phyloP scores from a whole-genome alignment of 2,113 vertebrate species.

The Isurus oxyrinchus region DNA sequence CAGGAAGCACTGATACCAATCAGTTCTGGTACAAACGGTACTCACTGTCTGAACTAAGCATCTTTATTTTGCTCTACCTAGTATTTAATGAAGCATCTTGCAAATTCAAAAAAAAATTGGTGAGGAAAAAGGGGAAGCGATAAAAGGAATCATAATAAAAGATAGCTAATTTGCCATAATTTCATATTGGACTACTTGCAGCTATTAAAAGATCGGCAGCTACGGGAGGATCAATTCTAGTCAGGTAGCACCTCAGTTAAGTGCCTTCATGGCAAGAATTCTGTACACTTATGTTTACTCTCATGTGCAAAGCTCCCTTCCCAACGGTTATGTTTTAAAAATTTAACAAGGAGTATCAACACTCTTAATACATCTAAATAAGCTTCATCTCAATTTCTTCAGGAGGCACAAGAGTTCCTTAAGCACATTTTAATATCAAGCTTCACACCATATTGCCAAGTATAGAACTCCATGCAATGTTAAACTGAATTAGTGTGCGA shows the following conservation, averaged over 20 bases:
- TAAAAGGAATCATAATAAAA: background rate
- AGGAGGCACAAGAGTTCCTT: background rate
- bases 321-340: background rate
- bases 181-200: background rate
- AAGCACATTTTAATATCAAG: background rate
- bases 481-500: background rate
- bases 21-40: background rate
- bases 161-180: background rate
- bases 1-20: background rate
- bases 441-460: background rate
- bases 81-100: background rate
- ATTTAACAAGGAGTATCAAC: background rate
- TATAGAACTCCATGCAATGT: background rate
- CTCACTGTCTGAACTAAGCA: background rate
- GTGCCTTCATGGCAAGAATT: background rate
- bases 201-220: background rate
- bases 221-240: background rate
- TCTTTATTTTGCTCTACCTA: background rate
- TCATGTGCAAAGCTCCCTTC: background rate
- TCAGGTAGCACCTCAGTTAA: background rate
- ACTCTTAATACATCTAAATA: background rate
- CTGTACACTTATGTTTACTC: background rate
- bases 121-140: background rate
- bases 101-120: background rate
- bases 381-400: background rate